phyloP scores from a whole-genome alignment of 2,797 vertebrate species.

The Tachyglossus aculeatus region DNA sequence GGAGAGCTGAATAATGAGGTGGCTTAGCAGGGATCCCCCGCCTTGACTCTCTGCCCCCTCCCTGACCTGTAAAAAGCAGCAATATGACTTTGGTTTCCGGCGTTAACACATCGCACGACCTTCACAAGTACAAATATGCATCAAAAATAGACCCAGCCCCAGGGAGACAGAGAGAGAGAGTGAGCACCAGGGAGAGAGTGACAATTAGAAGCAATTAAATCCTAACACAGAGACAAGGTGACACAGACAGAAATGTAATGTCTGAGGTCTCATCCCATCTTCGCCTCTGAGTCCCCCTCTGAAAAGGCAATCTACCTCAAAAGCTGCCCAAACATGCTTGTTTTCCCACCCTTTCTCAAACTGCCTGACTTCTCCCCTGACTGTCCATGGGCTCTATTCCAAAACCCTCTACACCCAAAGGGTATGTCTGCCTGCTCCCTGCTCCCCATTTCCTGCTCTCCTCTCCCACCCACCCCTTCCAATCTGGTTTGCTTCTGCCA shows the following conservation, averaged over 20 bases:
- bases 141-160: background rate
- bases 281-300: too few species aligned
- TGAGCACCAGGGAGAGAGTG: too few species aligned
- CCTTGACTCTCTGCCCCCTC: background rate
- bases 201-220: rapidly evolving
- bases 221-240: rapidly evolving
- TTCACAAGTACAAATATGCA: rapidly evolving
- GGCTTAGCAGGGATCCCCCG: background rate
- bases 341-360: background rate
- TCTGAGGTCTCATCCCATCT: background rate
- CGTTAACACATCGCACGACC: background rate
- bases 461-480: background rate
- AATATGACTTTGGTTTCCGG: background rate
- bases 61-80: background rate
- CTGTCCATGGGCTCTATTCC: too few species aligned
- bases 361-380: background rate
- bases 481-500: background rate
- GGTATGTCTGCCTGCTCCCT: too few species aligned
- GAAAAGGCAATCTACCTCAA: background rate
- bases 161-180: background rate
- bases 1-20: background rate
- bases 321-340: background rate
- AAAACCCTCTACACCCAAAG: too few species aligned
- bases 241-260: background rate
- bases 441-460: background rate